These are phyloP conservation scores for Cosmopolites sordidus DNA, from an alignment of 2,888 invertebrate genomes.

Conservation along the genomic window DNA sequence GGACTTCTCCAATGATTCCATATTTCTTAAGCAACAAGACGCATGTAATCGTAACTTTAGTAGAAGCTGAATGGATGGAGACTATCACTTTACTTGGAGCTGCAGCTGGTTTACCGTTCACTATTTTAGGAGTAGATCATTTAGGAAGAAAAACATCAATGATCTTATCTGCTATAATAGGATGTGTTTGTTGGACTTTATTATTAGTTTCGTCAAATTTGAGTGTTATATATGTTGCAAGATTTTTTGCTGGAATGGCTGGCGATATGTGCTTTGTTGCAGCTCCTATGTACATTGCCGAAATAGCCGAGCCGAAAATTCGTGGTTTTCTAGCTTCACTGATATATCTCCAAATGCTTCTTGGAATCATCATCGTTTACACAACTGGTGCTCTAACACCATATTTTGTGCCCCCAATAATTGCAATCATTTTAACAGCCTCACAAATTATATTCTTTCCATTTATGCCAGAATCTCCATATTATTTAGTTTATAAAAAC, in stretches of 20 bases:
- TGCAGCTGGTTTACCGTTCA: constrained; percentile 34
- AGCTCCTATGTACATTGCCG: constrained; percentile 46
- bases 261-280: constrained; percentile 44
- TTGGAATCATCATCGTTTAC: constrained; percentile 42
- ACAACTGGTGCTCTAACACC: constrained; percentile 41
- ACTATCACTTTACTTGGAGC: constrained; percentile 34
- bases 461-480: constrained; percentile 47
- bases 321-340: constrained; percentile 42
- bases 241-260: constrained; percentile 37
- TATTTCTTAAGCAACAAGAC: constrained; percentile 37
- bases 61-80: constrained; percentile 36
- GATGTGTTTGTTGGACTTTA: constrained; percentile 39
- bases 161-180: constrained; percentile 36
- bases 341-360: constrained; percentile 43
- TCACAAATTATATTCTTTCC: constrained; percentile 40
- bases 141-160: constrained; percentile 40
- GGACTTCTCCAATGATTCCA: constrained; percentile 45
- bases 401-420: constrained; percentile 30
- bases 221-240: constrained; percentile 36
- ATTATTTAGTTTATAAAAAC: constrained; percentile 40
- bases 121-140: constrained; percentile 36
- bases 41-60: constrained; percentile 39
- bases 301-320: constrained; percentile 44
- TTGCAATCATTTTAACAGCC: constrained; percentile 31
- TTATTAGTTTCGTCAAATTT: constrained; percentile 36